Conservation (phyloP, 2,797 vertebrate species). For the Spea hammondii region DNA sequence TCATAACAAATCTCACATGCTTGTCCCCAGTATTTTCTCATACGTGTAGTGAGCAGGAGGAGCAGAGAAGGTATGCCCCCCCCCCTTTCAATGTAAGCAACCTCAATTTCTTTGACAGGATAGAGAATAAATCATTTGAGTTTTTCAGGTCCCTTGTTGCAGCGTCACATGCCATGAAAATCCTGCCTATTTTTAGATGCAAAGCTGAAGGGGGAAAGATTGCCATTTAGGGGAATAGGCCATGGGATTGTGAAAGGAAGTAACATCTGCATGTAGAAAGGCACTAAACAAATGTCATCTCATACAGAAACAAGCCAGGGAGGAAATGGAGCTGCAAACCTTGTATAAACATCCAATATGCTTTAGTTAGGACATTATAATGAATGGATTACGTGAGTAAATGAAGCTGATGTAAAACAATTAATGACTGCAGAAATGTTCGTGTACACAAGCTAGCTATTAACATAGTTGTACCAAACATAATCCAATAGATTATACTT, state of each 20-base stretch:
- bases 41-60: constrained; percentile 15
- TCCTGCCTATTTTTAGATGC: constrained; percentile 52
- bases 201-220: constrained; percentile 51
- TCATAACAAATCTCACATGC: not conserved
- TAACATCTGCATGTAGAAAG: constrained; percentile 53
- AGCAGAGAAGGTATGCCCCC: constrained; percentile 15
- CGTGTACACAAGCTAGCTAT: constrained; percentile 31
- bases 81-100: constrained; percentile 31
- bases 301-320: constrained; percentile 48
- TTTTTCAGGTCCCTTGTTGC: constrained; percentile 50
- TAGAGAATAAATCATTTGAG: constrained; percentile 44
- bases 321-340: constrained; percentile 46
- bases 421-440: constrained; percentile 39
- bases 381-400: constrained; percentile 40
- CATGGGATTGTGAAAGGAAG: constrained; percentile 48
- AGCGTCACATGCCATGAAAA: constrained; percentile 47
- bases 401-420: constrained; percentile 39
- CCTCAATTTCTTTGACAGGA: constrained; percentile 44
- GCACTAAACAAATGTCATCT: constrained; percentile 51
- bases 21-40: constrained; percentile 7
- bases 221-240: constrained; percentile 51
- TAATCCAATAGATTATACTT: constrained; percentile 39
- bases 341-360: constrained; percentile 49
- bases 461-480: constrained; percentile 28
- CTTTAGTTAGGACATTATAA: constrained; percentile 26